Percentiles rank a stretch among this genome's conserved stretches.
These are phyloP conservation scores for Hetaerina titia DNA, from an alignment of 2,888 invertebrate genomes.

Conservation along the genomic window DNA sequence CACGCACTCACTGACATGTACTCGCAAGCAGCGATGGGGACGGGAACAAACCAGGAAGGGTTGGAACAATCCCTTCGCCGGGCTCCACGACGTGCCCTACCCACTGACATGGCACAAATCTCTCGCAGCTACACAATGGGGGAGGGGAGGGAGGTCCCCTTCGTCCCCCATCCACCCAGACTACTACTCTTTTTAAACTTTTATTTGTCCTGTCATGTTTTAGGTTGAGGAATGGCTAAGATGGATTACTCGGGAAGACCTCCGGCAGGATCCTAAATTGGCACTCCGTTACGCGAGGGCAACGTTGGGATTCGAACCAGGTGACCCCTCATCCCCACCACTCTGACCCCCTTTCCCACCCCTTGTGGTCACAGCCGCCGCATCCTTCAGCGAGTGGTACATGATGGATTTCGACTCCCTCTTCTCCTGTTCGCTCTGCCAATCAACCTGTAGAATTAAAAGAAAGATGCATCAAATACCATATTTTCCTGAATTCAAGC, in stretches of 20 bases:
- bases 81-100: conserved; percentile 20
- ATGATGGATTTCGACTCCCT: conserved; percentile 78
- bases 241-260: conserved; percentile 46
- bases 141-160: not conserved
- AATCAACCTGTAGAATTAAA: conserved; percentile 81
- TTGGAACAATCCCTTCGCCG: conserved; percentile 21
- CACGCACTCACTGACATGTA: not conserved
- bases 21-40: not conserved
- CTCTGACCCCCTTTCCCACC: conserved; percentile 17
- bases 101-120: not conserved
- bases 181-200: not conserved
- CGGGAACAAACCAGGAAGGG: conserved; percentile 38
- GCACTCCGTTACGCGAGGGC: conserved; percentile 40
- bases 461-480: not conserved
- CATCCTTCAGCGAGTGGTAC: conserved; percentile 68
- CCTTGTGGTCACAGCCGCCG: conserved; percentile 23
- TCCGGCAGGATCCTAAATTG: conserved; percentile 23
- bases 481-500: no score
- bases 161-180: not conserved
- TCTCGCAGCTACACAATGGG: conserved; percentile 5
- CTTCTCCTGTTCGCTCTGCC: conserved; percentile 86
- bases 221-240: conserved; percentile 51
- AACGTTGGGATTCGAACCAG: not conserved
- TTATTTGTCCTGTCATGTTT: conserved; percentile 34
- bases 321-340: not conserved